Conservation (phyloP, 2,888 invertebrate genomes). For the Gryllus longicercus region DNA sequence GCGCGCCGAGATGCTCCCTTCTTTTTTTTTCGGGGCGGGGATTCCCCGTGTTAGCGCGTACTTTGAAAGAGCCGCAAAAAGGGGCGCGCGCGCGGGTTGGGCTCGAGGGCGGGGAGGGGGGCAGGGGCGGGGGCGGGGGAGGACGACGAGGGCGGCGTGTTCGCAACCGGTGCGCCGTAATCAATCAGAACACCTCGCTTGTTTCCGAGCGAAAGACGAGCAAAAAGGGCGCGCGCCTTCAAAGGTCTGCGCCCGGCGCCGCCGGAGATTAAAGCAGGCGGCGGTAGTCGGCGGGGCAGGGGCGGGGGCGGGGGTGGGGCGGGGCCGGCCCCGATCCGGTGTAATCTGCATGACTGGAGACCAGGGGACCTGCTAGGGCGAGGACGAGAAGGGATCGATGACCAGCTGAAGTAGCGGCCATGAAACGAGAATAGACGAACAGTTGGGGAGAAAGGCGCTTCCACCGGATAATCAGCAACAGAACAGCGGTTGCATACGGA, state of each 20-base stretch:
- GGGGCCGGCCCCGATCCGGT: not conserved
- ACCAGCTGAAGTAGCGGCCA: too few relatives aligned
- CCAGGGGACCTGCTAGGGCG: too few relatives aligned
- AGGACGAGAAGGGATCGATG: too few relatives aligned
- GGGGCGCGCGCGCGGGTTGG: not conserved
- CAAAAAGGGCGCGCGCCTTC: not conserved
- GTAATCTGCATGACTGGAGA: too few relatives aligned
- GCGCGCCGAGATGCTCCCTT: too few relatives aligned
- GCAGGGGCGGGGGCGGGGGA: not conserved
- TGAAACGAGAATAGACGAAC: too few relatives aligned
- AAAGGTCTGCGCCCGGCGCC: not conserved
- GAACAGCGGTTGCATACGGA: too few relatives aligned
- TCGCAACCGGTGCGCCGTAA: constrained; percentile 9
- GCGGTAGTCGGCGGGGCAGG: not conserved
- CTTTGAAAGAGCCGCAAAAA: too few relatives aligned
- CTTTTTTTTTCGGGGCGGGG: not conserved
- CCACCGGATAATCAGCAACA: too few relatives aligned
- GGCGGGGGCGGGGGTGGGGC: not conserved
- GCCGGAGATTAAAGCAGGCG: not conserved
- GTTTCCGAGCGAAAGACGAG: not conserved
- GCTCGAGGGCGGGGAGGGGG: not conserved
- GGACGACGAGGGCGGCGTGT: not conserved
- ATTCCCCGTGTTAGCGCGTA: not conserved
- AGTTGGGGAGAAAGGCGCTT: too few relatives aligned
- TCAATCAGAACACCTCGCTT: constrained; percentile 17